Percentiles rank a stretch among this genome's conserved stretches.
phyloP scores from a whole-genome alignment of 1,140 invertebrate species.

The Frieseomelitta varia region DNA sequence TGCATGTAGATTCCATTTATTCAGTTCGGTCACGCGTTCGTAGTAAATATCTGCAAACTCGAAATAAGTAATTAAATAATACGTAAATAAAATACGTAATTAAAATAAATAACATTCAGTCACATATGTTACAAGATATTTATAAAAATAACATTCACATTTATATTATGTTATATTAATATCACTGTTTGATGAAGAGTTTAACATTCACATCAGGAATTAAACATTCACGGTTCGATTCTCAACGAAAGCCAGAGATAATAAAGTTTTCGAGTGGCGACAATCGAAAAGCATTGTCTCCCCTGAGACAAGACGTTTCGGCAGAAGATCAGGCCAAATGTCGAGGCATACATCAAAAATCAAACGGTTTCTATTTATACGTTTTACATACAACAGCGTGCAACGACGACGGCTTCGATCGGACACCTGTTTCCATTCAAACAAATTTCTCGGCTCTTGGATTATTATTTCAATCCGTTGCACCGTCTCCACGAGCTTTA shows the following conservation, averaged over 20 bases:
- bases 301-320: slow-evolving; percentile 25
- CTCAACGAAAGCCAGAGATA: background rate
- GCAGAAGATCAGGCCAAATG: slow-evolving; percentile 67
- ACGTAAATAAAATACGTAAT: too few species aligned
- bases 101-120: too few species aligned
- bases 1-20: too few species aligned
- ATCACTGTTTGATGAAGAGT: too few species aligned
- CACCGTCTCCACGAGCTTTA: slow-evolving; percentile 15
- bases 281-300: slow-evolving; percentile 22
- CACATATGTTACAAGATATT: too few species aligned
- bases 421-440: slow-evolving; percentile 71
- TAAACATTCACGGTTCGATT: background rate
- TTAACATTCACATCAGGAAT: too few species aligned
- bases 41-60: too few species aligned
- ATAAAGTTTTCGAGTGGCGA: background rate
- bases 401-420: slow-evolving; percentile 63
- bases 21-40: too few species aligned
- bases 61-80: too few species aligned
- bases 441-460: slow-evolving; percentile 51
- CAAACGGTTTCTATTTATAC: slow-evolving; percentile 78
- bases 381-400: slow-evolving; percentile 62
- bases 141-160: too few species aligned
- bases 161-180: too few species aligned
- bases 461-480: slow-evolving; percentile 66
- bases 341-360: slow-evolving; percentile 75